Evolutionary conservation across 2,888 invertebrate genomes (phyloP).

Genomic region (Melieria picta): DNA sequence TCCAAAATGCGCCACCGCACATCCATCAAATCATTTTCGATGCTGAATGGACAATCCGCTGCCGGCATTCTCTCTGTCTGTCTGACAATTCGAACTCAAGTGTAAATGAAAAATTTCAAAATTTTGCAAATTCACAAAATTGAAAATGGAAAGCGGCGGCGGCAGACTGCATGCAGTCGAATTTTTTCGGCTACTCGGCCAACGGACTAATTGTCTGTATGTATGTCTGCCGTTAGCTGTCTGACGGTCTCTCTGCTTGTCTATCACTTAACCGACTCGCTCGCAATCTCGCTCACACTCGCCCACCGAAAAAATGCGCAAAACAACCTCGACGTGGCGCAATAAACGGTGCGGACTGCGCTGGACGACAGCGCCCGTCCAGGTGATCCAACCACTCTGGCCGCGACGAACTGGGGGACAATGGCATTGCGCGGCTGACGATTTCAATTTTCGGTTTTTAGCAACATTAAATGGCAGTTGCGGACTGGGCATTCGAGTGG

Average conservation of each 20-base stretch:
- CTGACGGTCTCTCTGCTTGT: background rate
- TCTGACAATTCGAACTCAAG: conserved; percentile 28
- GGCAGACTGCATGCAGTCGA: no score
- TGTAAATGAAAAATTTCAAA: conserved; percentile 38
- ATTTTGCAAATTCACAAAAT: conserved; percentile 41
- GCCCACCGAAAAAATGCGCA: background rate
- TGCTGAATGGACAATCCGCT: background rate
- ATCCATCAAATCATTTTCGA: conserved; percentile 19
- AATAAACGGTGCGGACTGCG: no score
- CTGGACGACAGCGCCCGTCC: background rate
- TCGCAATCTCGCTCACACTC: background rate
- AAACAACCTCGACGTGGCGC: no score
- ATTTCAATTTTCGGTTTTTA: conserved; percentile 15
- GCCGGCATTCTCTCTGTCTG: background rate
- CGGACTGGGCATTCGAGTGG: no score
- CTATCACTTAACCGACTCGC: conserved; percentile 16
- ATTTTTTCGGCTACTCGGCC: no score
- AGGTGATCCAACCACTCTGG: background rate
- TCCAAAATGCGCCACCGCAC: background rate
- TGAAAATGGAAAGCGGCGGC: conserved; percentile 29
- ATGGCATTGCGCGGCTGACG: conserved; percentile 28
- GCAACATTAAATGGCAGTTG: no score
- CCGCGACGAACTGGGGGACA: background rate
- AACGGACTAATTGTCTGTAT: background rate
- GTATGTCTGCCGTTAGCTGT: background rate